A percentile compares a stretch with the other conserved stretches of the same genome.
Conservation (phyloP, 2,797 vertebrate species). For the Coregonus ussuriensis region DNA sequence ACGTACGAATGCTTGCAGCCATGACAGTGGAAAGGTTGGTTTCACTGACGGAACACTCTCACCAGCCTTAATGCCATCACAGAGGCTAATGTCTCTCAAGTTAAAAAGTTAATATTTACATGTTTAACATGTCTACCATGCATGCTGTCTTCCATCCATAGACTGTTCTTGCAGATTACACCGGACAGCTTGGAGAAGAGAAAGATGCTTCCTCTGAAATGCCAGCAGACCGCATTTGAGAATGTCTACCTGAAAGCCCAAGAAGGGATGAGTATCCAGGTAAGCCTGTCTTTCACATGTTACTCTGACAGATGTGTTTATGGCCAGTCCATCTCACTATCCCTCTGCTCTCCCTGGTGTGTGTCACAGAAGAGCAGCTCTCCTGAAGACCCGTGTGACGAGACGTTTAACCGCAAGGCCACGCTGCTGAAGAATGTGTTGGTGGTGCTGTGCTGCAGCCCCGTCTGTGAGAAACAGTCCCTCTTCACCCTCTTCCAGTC, state of each 20-base stretch:
- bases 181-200: constrained; percentile 61
- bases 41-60: not conserved
- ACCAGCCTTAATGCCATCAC: not conserved
- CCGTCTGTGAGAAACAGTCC: constrained; percentile 93
- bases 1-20: constrained; percentile 89
- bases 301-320: not conserved
- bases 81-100: not conserved
- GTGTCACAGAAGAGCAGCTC: constrained; percentile 56
- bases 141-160: constrained; percentile 46
- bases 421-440: constrained; percentile 86
- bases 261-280: constrained; percentile 84
- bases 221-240: constrained; percentile 91
- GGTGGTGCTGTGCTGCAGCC: constrained; percentile 86
- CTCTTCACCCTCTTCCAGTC: constrained; percentile 95
- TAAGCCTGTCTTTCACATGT: constrained; percentile 55
- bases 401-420: constrained; percentile 82
- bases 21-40: constrained; percentile 84
- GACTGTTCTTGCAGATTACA: constrained; percentile 86
- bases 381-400: constrained; percentile 79
- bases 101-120: not conserved
- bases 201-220: constrained; percentile 85
- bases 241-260: constrained; percentile 86
- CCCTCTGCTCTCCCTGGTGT: not conserved
- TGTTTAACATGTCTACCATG: not conserved
- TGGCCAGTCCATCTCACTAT: not conserved